Base-by-base conservation (phyloP, 1,140 invertebrate species). In the Cydia pomonella region DNA sequence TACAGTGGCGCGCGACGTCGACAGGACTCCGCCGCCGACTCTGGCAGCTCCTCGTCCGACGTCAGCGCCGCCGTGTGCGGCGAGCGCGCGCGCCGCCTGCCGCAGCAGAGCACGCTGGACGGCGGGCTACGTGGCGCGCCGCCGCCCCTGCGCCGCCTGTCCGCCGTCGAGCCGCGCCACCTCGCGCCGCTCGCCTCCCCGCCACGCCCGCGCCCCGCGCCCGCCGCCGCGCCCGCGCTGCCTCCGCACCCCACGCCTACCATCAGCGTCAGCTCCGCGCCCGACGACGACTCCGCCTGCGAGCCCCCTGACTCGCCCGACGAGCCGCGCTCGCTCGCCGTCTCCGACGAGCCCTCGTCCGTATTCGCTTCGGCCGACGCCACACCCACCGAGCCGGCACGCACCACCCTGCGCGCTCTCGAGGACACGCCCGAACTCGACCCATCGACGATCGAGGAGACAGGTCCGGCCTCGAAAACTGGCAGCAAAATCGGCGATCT, bases 211-310 rank as follows among this genome's bases (percentile, higher is more conserved):
- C 76, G 77, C 64, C 73, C 77, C 76, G 75, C 63, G 74, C 79
- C 44, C 72, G 81, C 82, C 78, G 82, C 84, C 82, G 81, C 76
- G 50, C 78, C 76, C 73, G 66, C 75, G 66, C 74, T 75, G 23
- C 82, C 81, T 44, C 86, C 83, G 69, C 89, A 87, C 76, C 91
- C 92, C 78, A 94, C 95, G 6, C 95, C 95, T n/a, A 93, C 95
- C 41, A 96, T 96, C 79, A 96, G 95, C 88, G 95, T 96, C 33
- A 96, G 95, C 88, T 95, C 95, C 3, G 95, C 95, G 41, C 94
- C 94, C 12, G 95, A 95, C 73, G 95, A 96, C 64, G 82, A 94
- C 33, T 86, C 92, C 21, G 90, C 87, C 7, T 93, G 92, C 78
- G 84, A 87, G 10, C 82, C 86, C 23, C 78, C 83, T 47, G 80